Percentiles rank a stretch among this genome's conserved stretches.
Conservation (phyloP, 2,797 vertebrate species). For the Pampus argenteus region DNA sequence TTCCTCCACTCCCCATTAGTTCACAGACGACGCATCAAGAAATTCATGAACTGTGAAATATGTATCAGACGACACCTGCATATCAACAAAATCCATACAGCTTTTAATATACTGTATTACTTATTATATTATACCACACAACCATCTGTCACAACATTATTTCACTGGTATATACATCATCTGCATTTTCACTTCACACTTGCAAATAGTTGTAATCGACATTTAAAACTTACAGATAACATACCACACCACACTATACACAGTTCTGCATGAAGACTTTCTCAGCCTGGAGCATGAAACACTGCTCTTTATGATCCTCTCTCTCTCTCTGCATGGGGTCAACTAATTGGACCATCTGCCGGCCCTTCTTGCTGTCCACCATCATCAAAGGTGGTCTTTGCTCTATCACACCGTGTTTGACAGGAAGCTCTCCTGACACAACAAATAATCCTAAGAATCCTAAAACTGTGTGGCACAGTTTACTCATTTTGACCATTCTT, state of each 20-base stretch:
- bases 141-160: neutral
- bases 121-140: constrained; percentile 8
- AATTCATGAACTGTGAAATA: neutral
- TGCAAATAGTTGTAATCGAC: constrained; percentile 9
- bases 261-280: constrained; percentile 23
- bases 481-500: constrained; percentile 11
- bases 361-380: constrained; percentile 55
- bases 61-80: neutral
- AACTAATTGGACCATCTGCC: constrained; percentile 70
- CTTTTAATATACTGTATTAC: neutral
- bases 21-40: neutral
- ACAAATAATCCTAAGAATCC: constrained; percentile 46
- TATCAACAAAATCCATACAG: neutral
- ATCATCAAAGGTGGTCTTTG: constrained; percentile 67
- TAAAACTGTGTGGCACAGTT: neutral
- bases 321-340: constrained; percentile 46
- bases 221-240: constrained; percentile 1
- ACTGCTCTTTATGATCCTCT: constrained; percentile 35
- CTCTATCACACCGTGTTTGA: constrained; percentile 51
- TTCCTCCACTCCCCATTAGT: constrained; percentile 1
- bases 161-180: neutral
- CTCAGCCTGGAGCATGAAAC: constrained; percentile 32
- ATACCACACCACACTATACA: neutral
- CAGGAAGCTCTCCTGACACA: constrained; percentile 52
- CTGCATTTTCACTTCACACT: constrained; percentile 3